Evolutionary conservation across 2,113 vertebrate genomes (phyloP).

Genomic region (Paracanthobrama guichenoti): DNA sequence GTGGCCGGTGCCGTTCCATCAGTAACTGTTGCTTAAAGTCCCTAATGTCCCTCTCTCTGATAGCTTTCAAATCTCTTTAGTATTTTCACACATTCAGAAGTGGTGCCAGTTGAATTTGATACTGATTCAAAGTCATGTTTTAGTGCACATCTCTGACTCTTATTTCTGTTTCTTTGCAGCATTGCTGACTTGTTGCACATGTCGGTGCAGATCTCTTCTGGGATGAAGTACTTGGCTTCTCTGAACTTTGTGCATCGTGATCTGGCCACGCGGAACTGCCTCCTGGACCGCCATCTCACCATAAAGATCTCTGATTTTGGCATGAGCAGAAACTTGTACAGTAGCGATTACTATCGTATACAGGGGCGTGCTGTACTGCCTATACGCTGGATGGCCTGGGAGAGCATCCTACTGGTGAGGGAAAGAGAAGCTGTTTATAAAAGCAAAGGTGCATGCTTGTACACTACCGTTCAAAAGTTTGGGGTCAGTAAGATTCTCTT

Average conservation of each 20-base stretch:
- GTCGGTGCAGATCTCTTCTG: conserved; percentile 83
- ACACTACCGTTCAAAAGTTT: not conserved
- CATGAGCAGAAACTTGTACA: conserved; percentile 87
- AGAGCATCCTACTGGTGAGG: conserved; percentile 84
- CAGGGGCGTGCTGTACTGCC: conserved; percentile 84
- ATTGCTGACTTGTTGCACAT: conserved; percentile 81
- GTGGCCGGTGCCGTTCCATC: no score
- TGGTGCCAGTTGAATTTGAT: not conserved
- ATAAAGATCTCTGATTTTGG: conserved; percentile 87
- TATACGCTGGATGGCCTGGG: conserved; percentile 88
- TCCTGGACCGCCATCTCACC: conserved; percentile 84
- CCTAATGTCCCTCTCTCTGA: no score
- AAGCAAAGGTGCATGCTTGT: no score
- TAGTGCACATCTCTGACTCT: not conserved
- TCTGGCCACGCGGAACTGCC: conserved; percentile 84
- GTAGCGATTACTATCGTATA: conserved; percentile 86
- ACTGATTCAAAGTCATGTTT: not conserved
- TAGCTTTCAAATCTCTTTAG: not conserved
- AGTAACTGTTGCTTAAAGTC: no score
- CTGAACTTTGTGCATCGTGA: conserved; percentile 86
- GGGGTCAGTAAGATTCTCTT: no score
- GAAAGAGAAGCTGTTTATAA: not conserved
- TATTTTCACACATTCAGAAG: not conserved
- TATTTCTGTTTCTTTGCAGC: conserved; percentile 59
- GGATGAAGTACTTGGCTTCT: conserved; percentile 83